Conservation (phyloP, 2,888 invertebrate genomes). For the Polymixis flavicincta region DNA sequence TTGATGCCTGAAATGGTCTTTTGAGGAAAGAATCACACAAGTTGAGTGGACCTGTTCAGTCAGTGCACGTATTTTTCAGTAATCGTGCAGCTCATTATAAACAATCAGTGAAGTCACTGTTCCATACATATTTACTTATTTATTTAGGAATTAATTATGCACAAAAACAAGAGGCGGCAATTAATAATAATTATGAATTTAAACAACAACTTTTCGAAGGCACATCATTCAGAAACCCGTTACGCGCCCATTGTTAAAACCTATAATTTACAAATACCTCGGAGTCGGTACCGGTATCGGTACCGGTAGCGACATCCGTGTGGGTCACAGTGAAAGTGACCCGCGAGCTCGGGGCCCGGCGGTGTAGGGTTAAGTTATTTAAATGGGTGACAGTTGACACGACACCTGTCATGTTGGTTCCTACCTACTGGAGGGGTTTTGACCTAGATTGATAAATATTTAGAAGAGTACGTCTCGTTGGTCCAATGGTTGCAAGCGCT, state of each 20-base stretch:
- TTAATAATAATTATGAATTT: too few species aligned
- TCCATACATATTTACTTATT: background rate
- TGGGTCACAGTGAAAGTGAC: constrained; percentile 57
- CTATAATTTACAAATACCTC: constrained; percentile 50
- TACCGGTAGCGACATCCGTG: constrained; percentile 33
- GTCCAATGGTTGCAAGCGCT: too few species aligned
- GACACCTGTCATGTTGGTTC: background rate
- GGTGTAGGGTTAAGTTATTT: constrained; percentile 37
- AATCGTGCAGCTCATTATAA: too few species aligned
- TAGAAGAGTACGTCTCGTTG: too few species aligned
- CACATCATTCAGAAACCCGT: background rate
- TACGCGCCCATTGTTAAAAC: constrained; percentile 23
- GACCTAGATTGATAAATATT: too few species aligned
- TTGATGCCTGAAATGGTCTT: too few species aligned
- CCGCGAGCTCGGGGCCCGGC: constrained; percentile 8
- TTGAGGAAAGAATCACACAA: too few species aligned
- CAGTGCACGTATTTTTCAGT: too few species aligned
- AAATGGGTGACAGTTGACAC: constrained; percentile 6
- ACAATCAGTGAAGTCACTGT: background rate
- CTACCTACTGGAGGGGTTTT: background rate
- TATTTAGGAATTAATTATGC: background rate
- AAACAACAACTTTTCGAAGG: background rate
- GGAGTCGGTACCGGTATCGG: background rate
- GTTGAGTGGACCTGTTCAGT: too few species aligned
- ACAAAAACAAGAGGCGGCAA: background rate